Base-by-base conservation (phyloP, 2,113 vertebrate genomes). In the Thamnaconus septentrionalis region DNA sequence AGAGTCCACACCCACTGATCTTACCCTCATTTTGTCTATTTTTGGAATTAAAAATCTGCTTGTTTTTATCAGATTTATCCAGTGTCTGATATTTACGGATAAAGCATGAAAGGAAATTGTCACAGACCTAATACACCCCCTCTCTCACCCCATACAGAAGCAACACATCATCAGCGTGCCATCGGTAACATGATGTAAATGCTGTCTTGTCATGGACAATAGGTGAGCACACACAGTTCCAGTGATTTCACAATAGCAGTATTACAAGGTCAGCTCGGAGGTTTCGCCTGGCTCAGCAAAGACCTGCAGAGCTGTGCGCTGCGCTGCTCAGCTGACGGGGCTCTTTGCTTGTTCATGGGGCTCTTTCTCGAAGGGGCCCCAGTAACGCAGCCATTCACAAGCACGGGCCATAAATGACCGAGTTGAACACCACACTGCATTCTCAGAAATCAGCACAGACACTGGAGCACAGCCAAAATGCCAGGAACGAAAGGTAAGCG, bases 251-350 rank as follows among this genome's bases (percentile, higher is more conserved):
- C 89, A 91, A 90, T 84, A 69, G 73, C 61, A 82, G 76, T 83
- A 88, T 91, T 75, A 87, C 72, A 76, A 81, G 73, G 76, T 84
- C 81, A 85, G 75, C 79, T 81, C 52, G 2, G 76, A 72, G 78
- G 69, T 91, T 93, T 90, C 71, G 72, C 85, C 87, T 90, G 85
- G 86, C 89, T 92, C 90, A 93, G 91, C 90, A 92, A 71, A 87
- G 89, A 68, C 75, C 71, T 54, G 66, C 71, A 56, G 66, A 31
- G 73, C 61, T 59, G 79, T 49, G 61, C 73, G 60, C 31, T 69
- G 18, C 45, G 73, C 63, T 61, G 68, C 82, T 58, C 80, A 86
- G 90, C 91, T 93, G 91, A 93, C 91, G 0, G 89, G 85, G 90
- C 89, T 89, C 88, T 91, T 93, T 93, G 87, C 87, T 88, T 92